phyloP scores from a whole-genome alignment of 2,888 invertebrate genomes.

The Ochropleura plecta region DNA sequence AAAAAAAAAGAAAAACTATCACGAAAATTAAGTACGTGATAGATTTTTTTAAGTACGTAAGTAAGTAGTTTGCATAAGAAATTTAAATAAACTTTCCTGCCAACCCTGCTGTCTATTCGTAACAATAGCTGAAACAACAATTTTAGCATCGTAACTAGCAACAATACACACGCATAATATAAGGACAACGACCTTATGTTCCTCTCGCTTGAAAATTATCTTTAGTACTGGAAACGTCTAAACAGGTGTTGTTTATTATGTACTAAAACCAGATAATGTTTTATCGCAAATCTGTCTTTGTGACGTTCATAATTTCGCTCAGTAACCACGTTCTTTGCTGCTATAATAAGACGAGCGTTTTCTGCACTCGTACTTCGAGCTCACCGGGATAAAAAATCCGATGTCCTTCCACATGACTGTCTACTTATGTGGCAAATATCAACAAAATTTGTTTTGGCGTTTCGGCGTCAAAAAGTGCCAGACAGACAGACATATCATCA shows the following conservation, averaged over 20 bases:
- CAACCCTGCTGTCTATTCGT: slow-evolving; percentile 60
- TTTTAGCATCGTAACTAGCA: slow-evolving; percentile 75
- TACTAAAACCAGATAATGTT: slow-evolving; percentile 39
- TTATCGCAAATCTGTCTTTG: slow-evolving; percentile 39
- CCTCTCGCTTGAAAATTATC: slow-evolving; percentile 49
- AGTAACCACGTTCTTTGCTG: not conserved
- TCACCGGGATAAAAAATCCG: too few species aligned
- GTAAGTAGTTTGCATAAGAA: not conserved
- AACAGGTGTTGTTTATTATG: slow-evolving; percentile 50
- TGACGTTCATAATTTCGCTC: slow-evolving; percentile 14
- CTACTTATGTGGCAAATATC: too few species aligned
- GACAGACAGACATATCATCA: too few species aligned
- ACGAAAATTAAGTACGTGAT: too few species aligned
- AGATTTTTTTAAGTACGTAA: not conserved
- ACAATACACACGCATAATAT: slow-evolving; percentile 50
- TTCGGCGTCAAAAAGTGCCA: too few species aligned
- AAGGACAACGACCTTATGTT: slow-evolving; percentile 67
- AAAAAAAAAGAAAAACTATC: not conserved
- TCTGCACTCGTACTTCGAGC: too few species aligned
- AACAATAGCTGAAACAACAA: slow-evolving; percentile 76
- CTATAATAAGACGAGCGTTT: not conserved
- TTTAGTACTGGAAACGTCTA: slow-evolving; percentile 41
- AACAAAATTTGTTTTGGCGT: too few species aligned
- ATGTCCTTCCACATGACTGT: too few species aligned
- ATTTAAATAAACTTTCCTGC: slow-evolving; percentile 15